These are phyloP conservation scores for Etheostoma spectabile DNA, from an alignment of 2,113 vertebrate species.

Conservation along the genomic window DNA sequence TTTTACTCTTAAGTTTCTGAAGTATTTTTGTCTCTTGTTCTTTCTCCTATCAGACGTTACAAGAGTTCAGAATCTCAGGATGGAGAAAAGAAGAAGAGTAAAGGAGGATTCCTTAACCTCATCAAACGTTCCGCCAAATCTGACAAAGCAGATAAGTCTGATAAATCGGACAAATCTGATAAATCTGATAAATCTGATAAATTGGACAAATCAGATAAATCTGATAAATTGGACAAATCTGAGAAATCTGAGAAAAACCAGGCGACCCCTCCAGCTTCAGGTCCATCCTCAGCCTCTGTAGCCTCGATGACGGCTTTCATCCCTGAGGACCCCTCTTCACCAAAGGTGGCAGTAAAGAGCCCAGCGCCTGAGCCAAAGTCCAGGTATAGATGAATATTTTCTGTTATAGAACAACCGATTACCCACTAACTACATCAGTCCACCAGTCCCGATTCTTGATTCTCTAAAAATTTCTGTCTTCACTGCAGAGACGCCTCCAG, in stretches of 20 bases:
- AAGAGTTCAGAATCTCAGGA: constrained; percentile 90
- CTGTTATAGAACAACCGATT: background rate
- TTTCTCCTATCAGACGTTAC: constrained; percentile 79
- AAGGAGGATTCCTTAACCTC: constrained; percentile 94
- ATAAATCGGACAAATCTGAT: constrained; percentile 73
- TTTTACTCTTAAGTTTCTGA: background rate
- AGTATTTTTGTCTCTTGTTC: constrained; percentile 9
- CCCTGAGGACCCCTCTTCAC: constrained; percentile 88
- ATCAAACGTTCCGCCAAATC: constrained; percentile 92
- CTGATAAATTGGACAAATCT: constrained; percentile 82
- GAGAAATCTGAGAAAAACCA: constrained; percentile 76
- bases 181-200: constrained; percentile 79
- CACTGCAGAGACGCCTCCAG: constrained; percentile 66
- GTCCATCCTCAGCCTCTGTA: constrained; percentile 36
- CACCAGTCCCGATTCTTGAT: background rate
- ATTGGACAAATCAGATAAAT: constrained; percentile 71
- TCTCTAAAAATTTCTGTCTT: background rate
- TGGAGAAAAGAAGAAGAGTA: constrained; percentile 92
- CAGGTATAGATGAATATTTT: constrained; percentile 50
- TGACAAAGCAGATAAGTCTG: constrained; percentile 87
- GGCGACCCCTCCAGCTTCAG: constrained; percentile 51
- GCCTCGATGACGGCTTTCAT: constrained; percentile 37
- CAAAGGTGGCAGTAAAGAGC: constrained; percentile 83
- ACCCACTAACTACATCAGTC: no score
- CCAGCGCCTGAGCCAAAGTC: constrained; percentile 83